Evolutionary conservation across 2,113 vertebrate genomes (phyloP).

Genomic region (Scortum barcoo): DNA sequence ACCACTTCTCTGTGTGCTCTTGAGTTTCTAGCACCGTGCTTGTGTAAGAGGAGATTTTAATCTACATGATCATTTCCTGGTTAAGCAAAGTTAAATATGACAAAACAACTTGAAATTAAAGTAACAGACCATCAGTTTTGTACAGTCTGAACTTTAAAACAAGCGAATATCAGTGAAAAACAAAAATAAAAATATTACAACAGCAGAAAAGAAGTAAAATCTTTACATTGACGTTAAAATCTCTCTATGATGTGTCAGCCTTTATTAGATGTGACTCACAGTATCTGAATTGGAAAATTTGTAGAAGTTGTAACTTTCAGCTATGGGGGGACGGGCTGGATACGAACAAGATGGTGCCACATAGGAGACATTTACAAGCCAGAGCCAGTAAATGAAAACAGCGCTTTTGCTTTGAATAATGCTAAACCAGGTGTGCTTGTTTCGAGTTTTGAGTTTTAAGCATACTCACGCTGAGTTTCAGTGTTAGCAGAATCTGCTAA

Average conservation of each 20-base stretch:
- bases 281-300: neutral
- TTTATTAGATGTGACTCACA: neutral
- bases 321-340: neutral
- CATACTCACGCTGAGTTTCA: neutral
- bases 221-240: neutral
- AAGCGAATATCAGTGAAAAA: neutral
- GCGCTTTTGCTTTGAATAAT: neutral
- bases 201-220: neutral
- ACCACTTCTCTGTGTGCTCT: neutral
- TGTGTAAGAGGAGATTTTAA: neutral
- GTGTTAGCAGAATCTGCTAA: neutral
- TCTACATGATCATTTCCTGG: neutral
- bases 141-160: neutral
- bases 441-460: neutral
- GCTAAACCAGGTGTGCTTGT: slow-evolving; percentile 11
- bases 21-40: neutral
- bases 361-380: slow-evolving; percentile 19
- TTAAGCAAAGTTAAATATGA: neutral
- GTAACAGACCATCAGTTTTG: neutral
- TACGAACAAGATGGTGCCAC: slow-evolving; percentile 4
- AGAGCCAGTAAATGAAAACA: slow-evolving; percentile 5
- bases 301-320: neutral
- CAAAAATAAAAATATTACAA: neutral
- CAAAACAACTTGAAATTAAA: neutral
- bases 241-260: neutral